phyloP scores from a whole-genome alignment of 2,797 vertebrate species.

The Dryobates pubescens region DNA sequence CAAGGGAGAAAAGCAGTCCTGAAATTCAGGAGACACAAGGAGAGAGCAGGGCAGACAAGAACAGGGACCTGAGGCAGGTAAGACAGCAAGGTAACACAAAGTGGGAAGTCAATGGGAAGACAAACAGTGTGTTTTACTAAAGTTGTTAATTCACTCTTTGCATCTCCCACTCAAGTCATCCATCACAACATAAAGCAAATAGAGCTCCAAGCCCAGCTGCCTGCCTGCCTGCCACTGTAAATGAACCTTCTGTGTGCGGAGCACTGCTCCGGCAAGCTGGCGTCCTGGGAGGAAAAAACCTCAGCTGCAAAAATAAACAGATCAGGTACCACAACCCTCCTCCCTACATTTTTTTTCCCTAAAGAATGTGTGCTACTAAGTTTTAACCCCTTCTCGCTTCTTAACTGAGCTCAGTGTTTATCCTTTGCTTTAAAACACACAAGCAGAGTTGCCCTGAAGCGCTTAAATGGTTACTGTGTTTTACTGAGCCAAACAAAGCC shows the following conservation, averaged over 20 bases:
- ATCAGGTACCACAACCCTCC: conserved; percentile 23
- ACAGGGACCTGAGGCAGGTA: background rate
- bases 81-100: background rate
- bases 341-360: background rate
- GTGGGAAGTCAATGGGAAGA: background rate
- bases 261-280: conserved; percentile 15
- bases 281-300: conserved; percentile 14
- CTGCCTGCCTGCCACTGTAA: conserved; percentile 29
- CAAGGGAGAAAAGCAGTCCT: background rate
- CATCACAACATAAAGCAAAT: conserved; percentile 54
- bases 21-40: background rate
- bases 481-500: background rate
- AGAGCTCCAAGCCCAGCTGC: conserved; percentile 28
- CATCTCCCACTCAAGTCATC: conserved; percentile 52
- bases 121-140: conserved; percentile 25
- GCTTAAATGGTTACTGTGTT: background rate
- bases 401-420: background rate
- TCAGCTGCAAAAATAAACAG: conserved; percentile 68
- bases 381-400: conserved; percentile 31
- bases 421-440: background rate
- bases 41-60: background rate
- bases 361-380: background rate
- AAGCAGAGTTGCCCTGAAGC: background rate
- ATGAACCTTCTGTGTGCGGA: conserved; percentile 19
- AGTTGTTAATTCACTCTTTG: conserved; percentile 49